Evolutionary conservation across 2,113 vertebrate genomes (phyloP).

Genomic region (Mus pahari): DNA sequence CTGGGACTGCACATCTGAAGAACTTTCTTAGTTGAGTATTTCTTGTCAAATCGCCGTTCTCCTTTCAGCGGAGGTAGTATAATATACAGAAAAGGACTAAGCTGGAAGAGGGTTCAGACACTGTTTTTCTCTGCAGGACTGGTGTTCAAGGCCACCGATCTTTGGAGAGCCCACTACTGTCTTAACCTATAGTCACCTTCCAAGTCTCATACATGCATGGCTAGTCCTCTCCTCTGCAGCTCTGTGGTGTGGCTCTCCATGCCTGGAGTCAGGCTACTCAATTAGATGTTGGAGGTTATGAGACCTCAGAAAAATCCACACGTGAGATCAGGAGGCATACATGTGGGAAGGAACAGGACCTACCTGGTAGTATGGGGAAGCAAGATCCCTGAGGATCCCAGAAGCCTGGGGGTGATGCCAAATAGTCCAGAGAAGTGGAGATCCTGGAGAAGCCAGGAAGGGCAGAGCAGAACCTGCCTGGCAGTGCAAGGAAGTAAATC

Average conservation of each 20-base stretch:
- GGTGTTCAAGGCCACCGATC: background rate
- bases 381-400: background rate
- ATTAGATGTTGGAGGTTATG: background rate
- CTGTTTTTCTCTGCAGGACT: background rate
- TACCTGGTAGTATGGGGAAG: background rate
- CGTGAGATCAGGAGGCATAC: background rate
- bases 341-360: background rate
- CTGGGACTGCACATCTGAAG: too few species aligned
- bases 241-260: background rate
- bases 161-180: background rate
- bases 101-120: background rate
- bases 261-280: background rate
- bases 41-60: too few species aligned
- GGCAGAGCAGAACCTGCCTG: background rate
- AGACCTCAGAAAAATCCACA: background rate
- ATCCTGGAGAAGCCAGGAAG: background rate
- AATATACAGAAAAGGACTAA: background rate
- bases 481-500: background rate
- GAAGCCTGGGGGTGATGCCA: background rate
- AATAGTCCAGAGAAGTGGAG: background rate
- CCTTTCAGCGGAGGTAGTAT: background rate
- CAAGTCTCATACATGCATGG: background rate
- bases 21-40: background rate
- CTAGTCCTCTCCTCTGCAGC: background rate
- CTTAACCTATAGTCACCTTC: background rate